Percentiles rank a stretch among this genome's conserved stretches.
phyloP scores from a whole-genome alignment of 2,797 vertebrate species.

The Falco berigora region DNA sequence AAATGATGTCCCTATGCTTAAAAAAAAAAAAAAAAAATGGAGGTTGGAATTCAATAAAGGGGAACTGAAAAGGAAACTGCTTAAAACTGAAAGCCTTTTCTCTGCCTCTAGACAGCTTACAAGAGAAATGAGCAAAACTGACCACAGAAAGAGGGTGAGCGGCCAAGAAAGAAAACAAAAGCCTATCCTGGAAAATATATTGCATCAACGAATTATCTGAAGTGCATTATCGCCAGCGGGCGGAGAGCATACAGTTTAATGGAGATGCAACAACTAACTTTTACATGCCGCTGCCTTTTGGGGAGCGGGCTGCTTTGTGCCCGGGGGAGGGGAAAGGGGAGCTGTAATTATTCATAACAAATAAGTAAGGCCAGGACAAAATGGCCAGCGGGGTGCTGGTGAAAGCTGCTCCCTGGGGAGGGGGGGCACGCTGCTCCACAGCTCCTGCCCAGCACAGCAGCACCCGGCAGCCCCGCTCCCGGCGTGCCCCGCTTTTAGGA shows the following conservation, averaged over 20 bases:
- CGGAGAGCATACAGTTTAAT: constrained; percentile 11
- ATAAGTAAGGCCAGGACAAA: neutral
- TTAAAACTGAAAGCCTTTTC: constrained; percentile 78
- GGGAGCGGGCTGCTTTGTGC: neutral
- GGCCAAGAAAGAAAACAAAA: constrained; percentile 73
- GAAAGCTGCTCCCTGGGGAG: neutral
- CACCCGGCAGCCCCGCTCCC: accelerated
- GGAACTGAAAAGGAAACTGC: constrained; percentile 72
- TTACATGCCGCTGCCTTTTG: neutral
- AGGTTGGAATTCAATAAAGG: constrained; percentile 89
- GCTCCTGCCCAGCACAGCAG: accelerated
- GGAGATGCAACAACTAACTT: neutral
- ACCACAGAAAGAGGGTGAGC: constrained; percentile 59
- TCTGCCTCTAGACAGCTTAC: constrained; percentile 81
- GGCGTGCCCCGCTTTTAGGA: accelerated
- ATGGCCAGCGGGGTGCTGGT: accelerated
- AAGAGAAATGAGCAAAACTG: constrained; percentile 79
- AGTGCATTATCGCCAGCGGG: neutral
- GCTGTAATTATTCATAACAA: neutral
- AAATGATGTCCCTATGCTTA: constrained; percentile 75
- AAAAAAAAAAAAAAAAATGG: constrained; percentile 81
- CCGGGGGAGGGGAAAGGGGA: neutral
- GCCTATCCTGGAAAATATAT: constrained; percentile 48
- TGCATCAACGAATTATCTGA: constrained; percentile 59
- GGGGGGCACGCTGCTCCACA: accelerated